Evolutionary conservation across 2,888 invertebrate species (phyloP), one percentile per base, ranked within the genome.

Genomic region (Rhamnusium bicolor): DNA sequence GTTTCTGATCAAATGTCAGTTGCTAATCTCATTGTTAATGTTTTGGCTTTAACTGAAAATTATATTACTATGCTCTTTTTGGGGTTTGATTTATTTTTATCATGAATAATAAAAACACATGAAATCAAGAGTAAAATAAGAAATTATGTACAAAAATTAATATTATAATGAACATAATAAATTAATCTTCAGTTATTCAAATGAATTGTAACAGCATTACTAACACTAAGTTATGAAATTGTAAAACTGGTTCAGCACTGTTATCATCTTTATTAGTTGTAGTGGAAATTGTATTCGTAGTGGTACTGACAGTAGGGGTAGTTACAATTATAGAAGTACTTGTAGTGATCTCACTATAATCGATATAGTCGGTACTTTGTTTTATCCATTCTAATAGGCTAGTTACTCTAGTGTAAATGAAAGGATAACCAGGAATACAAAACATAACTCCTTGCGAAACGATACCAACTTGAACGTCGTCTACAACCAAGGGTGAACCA

Each of bases 361-460:
- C 62, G n/a, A 24, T 5, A 4, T 47, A 56, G 54, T 70, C 69
- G 4, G 69, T 66, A 56, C 69, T 65, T 1, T 32, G 18, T 46
- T 62, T 46, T n/a, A 76, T 76, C 76, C 76, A 76, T 32, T 69
- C 69, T 19, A 76, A 21, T 51, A 71, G 74, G 2, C 62, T 69
- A 3, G 54, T 66, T n/a, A 70, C 49, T 53, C 76, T 69, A 5
- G 76, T 73, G 14, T 32, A 73, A 1, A 73, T 73, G 12, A 63
- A 67, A 0, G 76, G 76, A 49, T 53, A 66, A 5, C 53, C 67
- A 32, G 51, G 27, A 40, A 49, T 54, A 49, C 73, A 76, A 14
- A 68, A n/a, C 53, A 62, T 69, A 0, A 58, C 40, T 2, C 49
- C 47, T 32, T 73, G 72, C 3, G 76, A 73, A 10, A 62, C 66